Evolutionary conservation across 2,797 vertebrate species (phyloP), one percentile per base, ranked within the genome.

Genomic region (Pseudotriccus pelzelni): DNA sequence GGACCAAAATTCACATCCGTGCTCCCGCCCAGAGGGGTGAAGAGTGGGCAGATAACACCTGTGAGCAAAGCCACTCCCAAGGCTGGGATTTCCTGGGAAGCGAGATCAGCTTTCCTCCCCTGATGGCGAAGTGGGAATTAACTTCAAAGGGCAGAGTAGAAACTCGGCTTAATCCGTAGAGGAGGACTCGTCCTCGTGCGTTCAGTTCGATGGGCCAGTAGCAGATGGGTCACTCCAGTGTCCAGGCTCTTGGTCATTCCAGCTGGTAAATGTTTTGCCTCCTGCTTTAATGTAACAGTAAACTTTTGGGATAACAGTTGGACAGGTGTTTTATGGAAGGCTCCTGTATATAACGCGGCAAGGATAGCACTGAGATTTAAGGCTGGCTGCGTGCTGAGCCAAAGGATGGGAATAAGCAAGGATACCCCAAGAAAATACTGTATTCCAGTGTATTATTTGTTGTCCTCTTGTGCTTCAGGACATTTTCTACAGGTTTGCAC

Each of bases 171-270:
- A 2, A 7, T 39, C 16, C 14, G 1, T 0, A 27, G 44, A 41
- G 63, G 5, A 58, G 49, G 24, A 12, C 27, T 56, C 9, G 4
- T 27, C 67, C 84, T 28, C 0, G 1, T 1, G 60, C 2, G 0
- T 14, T 32, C 22, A 0, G 59, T 7, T 14, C 1, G 6, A 1
- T 5, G 46, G 55, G 25, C 25, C 34, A 2, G 30, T 7, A 6
- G 7, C 0, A 2, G 7, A 12, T 1, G 1, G n/a, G 34, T 12
- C 5, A 27, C 1, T 34, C 6, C 8, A 15, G 0, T 7, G 59
- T 2, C 2, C 3, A 0, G 30, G 39, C 36, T 56, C 50, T 1
- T 13, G 1, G 36, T 32, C 34, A 7, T 37, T 63, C 6, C 17
- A 56, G 30, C 75, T 14, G 56, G 23, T 15, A 27, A 22, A 23